phyloP scores from a whole-genome alignment of 2,113 vertebrate genomes.

The Poeciliopsis turrubarensis region DNA sequence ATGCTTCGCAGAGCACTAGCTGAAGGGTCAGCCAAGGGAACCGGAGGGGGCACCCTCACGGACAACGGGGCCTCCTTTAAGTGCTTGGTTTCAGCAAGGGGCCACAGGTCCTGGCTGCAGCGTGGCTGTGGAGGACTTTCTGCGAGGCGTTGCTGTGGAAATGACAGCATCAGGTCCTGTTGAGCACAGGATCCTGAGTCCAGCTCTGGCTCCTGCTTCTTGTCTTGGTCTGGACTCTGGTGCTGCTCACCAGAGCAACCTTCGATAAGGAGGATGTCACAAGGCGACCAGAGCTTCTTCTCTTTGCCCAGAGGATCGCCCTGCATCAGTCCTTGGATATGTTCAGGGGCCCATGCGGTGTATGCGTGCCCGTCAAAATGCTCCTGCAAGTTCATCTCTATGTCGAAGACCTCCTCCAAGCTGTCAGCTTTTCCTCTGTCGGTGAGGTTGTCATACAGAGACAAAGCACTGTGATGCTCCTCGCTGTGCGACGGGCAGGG shows the following conservation, averaged over 20 bases:
- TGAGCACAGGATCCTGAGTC: conserved; percentile 43
- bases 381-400: conserved; percentile 54
- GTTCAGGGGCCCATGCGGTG: conserved; percentile 28
- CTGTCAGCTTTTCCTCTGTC: background rate
- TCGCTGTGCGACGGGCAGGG: conserved; percentile 55
- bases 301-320: conserved; percentile 39
- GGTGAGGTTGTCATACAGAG: conserved; percentile 67
- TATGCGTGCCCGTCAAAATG: conserved; percentile 24
- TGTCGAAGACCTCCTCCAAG: conserved; percentile 27
- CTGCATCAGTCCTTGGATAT: conserved; percentile 19
- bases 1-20: conserved; percentile 75
- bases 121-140: conserved; percentile 8
- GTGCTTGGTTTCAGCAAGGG: conserved; percentile 24
- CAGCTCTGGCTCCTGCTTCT: conserved; percentile 45
- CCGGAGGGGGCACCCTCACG: conserved; percentile 65
- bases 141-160: conserved; percentile 5
- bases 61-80: conserved; percentile 37
- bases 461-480: conserved; percentile 69
- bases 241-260: conserved; percentile 41
- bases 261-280: conserved; percentile 49
- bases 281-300: conserved; percentile 63
- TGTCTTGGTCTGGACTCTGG: conserved; percentile 44
- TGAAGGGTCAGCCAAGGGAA: conserved; percentile 69
- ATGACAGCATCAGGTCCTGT: conserved; percentile 3
- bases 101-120: conserved; percentile 31